These are phyloP conservation scores for Eulacestoma nigropectus DNA, from an alignment of 2,113 vertebrate genomes.

Conservation along the genomic window DNA sequence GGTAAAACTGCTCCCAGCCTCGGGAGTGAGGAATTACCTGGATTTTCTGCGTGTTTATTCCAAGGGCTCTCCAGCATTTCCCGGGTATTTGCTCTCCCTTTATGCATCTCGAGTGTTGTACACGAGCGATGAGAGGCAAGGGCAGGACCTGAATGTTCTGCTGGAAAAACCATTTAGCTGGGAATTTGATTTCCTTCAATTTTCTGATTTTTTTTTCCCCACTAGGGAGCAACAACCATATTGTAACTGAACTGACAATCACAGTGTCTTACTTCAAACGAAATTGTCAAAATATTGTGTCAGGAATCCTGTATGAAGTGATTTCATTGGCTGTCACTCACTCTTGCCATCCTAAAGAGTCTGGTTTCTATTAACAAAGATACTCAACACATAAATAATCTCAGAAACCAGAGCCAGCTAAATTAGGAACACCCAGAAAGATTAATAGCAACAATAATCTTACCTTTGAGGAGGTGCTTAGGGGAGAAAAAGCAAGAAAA, in stretches of 20 bases:
- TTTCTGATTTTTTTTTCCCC: neutral
- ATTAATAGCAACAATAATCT: neutral
- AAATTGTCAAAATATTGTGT: slow-evolving; percentile 69
- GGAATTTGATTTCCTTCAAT: slow-evolving; percentile 43
- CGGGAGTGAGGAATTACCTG: neutral
- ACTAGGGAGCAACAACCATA: slow-evolving; percentile 37
- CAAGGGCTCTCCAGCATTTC: neutral
- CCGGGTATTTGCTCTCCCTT: neutral
- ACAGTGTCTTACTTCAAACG: slow-evolving; percentile 32
- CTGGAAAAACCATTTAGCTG: slow-evolving; percentile 26
- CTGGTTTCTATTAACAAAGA: slow-evolving; percentile 6
- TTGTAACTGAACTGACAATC: slow-evolving; percentile 64
- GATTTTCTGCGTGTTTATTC: neutral
- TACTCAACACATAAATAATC: neutral
- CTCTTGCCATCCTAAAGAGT: slow-evolving; percentile 11
- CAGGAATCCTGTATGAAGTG: slow-evolving; percentile 29
- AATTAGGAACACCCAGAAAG: neutral
- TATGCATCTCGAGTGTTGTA: neutral
- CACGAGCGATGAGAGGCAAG: neutral
- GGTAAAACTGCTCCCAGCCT: neutral
- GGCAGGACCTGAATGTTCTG: slow-evolving; percentile 22
- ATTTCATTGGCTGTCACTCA: slow-evolving; percentile 58
- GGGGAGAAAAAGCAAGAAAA: neutral
- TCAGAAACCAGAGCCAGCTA: neutral
- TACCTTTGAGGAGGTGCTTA: neutral